A percentile compares a stretch with the other conserved stretches of the same genome.
phyloP scores from a whole-genome alignment of 2,113 vertebrate species.

The Capricornis sumatraensis region DNA sequence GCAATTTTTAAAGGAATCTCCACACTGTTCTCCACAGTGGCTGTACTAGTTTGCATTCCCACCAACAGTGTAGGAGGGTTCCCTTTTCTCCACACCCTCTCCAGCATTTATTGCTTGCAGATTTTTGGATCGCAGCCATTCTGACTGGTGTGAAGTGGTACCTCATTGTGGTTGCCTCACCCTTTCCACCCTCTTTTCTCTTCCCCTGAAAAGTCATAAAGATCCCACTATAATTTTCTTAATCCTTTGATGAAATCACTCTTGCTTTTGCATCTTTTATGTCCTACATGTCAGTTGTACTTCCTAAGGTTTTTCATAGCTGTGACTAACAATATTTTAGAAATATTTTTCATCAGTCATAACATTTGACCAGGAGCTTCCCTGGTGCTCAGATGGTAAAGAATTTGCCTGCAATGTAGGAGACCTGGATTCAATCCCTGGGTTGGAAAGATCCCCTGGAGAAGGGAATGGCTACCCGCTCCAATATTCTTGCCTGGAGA shows the following conservation, averaged over 20 bases:
- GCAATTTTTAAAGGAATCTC: no score
- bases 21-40: no score
- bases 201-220: not conserved
- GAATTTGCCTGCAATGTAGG: not conserved
- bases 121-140: no score
- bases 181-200: not conserved
- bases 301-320: not conserved
- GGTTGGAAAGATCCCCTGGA: not conserved
- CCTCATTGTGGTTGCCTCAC: no score
- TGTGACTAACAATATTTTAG: not conserved
- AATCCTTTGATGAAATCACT: not conserved
- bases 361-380: not conserved
- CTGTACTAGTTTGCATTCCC: no score
- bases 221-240: not conserved
- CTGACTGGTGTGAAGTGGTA: no score
- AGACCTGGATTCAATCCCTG: not conserved
- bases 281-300: not conserved
- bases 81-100: no score
- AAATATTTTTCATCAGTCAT: not conserved
- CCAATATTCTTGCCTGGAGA: not conserved
- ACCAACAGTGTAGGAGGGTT: no score
- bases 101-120: no score
- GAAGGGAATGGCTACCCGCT: not conserved
- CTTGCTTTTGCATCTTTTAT: not conserved
- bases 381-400: not conserved